Evolutionary conservation across 2,797 vertebrate genomes (phyloP), one percentile per base, ranked within the genome.

Genomic region (Neosalanx taihuensis): DNA sequence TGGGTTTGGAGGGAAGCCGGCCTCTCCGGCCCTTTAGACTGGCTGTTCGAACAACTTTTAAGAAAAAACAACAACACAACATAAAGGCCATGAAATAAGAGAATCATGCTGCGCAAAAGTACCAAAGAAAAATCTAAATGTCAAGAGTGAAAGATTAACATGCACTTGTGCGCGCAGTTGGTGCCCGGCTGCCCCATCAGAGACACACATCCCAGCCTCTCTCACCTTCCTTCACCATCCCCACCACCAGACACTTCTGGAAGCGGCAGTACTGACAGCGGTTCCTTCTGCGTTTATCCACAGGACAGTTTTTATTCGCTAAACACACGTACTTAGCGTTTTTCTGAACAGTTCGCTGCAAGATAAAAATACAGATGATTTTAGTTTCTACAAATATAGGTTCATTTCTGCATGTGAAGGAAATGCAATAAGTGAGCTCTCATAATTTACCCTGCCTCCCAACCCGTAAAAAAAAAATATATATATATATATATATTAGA

Each of bases 191-290:
- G 58, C 18, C 51, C n/a, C 17, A 53, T 53, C 51, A 53, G 4
- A n/a, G 51, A 17, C 51, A 53, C 1, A 53, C n/a, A 18, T 12
- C 56, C 6, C 41, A 29, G 31, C 20, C 51, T 41, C 33, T 79
- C 92, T 67, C 93, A 99, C 97, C 97, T 96, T 99, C 97, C 92
- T 97, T 96, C 80, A 99, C 97, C 97, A 99, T 98, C 84, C 97
- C 97, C 83, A 99, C 97, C 61, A 94, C 95, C 83, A 99, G 92
- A 94, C 97, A 99, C 95, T 99, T 99, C 91, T 99, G 97, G 90
- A 99, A 99, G 75, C 97, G 94, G 86, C 97, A 99, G 90, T 96
- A 99, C 85, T 99, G 97, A 91, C 97, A 99, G 79, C 97, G 95
- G 87, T 99, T 98, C 89, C 97, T 94, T 72, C 97, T 94, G 83